Evolutionary conservation across 2,113 vertebrate species (phyloP), one percentile per base, ranked within the genome.

Genomic region (Casuarius casuarius): DNA sequence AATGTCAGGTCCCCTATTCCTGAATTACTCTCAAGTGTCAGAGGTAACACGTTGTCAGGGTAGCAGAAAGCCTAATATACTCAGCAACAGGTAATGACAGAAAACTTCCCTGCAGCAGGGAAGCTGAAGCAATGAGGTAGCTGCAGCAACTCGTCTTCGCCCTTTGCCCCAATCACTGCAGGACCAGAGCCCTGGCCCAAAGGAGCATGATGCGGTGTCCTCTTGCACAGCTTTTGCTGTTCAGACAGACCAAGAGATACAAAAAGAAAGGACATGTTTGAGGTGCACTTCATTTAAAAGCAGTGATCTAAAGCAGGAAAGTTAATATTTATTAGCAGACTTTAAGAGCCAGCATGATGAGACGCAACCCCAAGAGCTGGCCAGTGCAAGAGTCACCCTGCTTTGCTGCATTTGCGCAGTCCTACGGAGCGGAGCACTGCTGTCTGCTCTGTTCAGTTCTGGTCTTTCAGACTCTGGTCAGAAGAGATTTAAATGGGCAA

Each of bases 31-130:
- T 2, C 35, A 44, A 62, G 33, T 26, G 28, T 58, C 72, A 58
- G 52, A 52, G 14, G 8, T 16, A 40, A 40, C 71, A 42, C 22
- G 2, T 25, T 23, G 6, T 20, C 49, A 65, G 29, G 6, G 33
- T 8, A 22, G 12, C 31, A 62, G 14, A 22, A 56, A 88, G 22
- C 9, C 28, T 35, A 10, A 8, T 2, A 4, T 0, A 0, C 14
- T 28, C 12, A 40, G 29, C 21, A n/a, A n/a, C 17, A 65, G 8
- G 16, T 31, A 40, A 42, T 0, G 1, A 40, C 26, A 48, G 29
- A 61, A 51, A 74, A 56, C 16, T 2, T 68, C 10, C 33, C 25
- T 35, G 5, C 7, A 25, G 6, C n/a, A 20, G 5, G 5, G 28
- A 74, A 74, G 33, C 11, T 70, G 33, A 31, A 33, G 38, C 35